Evolutionary conservation across 2,888 invertebrate genomes (phyloP).

Genomic region (Sarcophaga carnaria): DNA sequence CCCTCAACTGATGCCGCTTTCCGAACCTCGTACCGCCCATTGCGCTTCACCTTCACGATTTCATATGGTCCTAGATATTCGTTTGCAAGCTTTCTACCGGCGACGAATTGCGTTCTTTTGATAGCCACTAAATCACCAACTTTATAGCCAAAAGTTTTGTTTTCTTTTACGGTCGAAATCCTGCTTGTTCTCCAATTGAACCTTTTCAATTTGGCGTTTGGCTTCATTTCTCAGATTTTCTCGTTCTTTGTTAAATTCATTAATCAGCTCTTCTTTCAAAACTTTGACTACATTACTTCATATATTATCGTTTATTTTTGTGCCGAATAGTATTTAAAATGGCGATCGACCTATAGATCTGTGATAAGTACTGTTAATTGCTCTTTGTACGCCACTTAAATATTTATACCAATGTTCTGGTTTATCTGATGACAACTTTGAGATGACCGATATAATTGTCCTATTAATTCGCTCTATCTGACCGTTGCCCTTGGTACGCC

Average conservation of each 20-base stretch:
- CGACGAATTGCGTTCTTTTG: conserved; percentile 65
- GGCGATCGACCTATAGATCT: conserved; percentile 36
- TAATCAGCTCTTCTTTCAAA: conserved; percentile 47
- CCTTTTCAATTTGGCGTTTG: conserved; percentile 48
- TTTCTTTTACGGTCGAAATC: conserved; percentile 64
- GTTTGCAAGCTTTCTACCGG: conserved; percentile 63
- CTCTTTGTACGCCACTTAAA: conserved; percentile 66
- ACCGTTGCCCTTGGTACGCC: conserved; percentile 53
- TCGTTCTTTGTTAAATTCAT: conserved; percentile 45
- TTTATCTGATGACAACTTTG: conserved; percentile 23
- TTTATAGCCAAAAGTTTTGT: conserved; percentile 36
- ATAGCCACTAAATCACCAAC: conserved; percentile 65
- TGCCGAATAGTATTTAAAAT: conserved; percentile 62
- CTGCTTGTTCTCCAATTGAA: conserved; percentile 57
- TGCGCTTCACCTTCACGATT: conserved; percentile 55
- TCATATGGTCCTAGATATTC: conserved; percentile 66
- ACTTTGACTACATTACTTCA: conserved; percentile 29
- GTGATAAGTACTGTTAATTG: conserved; percentile 30
- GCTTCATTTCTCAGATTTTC: conserved; percentile 46
- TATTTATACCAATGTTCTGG: conserved; percentile 57
- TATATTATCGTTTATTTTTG: conserved; percentile 2
- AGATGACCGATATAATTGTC: conserved; percentile 9
- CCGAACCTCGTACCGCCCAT: conserved; percentile 43
- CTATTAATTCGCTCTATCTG: conserved; percentile 44
- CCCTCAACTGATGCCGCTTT: conserved; percentile 58